Conservation (phyloP, 92 coral and sea anemone species). For the Epizoanthus fatuus region DNA sequence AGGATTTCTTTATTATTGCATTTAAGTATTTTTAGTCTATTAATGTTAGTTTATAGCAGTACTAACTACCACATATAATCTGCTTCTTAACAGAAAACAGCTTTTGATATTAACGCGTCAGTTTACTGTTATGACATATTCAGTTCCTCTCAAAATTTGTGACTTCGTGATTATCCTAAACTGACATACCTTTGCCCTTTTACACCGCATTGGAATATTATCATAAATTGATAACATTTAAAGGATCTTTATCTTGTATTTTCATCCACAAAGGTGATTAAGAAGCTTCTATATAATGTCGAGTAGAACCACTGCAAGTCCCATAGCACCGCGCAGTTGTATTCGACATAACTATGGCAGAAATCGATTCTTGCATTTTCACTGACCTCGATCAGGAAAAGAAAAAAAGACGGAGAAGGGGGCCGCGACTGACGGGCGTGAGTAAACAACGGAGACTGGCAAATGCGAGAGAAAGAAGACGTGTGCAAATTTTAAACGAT, state of each 20-base stretch:
- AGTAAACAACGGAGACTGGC: conserved; percentile 92
- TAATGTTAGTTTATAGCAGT: neutral
- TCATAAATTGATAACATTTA: conserved; percentile 38
- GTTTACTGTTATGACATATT: neutral
- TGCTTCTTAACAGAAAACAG: conserved; percentile 17
- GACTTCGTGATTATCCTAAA: neutral
- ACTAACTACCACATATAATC: neutral
- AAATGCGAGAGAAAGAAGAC: conserved; percentile 90
- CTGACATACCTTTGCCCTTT: neutral
- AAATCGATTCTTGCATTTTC: neutral
- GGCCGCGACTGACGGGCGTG: conserved; percentile 84
- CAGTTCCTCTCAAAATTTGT: neutral
- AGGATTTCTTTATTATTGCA: too few relatives aligned
- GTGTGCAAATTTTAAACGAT: conserved; percentile 84
- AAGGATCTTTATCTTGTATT: conserved; percentile 50
- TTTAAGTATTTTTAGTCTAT: conserved; percentile 13
- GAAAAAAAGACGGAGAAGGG: conserved; percentile 78
- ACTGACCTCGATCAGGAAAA: conserved; percentile 50
- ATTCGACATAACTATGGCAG: conserved; percentile 42
- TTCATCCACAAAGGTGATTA: conserved; percentile 40
- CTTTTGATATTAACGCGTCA: neutral
- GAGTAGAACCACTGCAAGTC: neutral
- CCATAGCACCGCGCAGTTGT: neutral
- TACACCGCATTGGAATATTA: conserved; percentile 4
- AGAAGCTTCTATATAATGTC: conserved; percentile 24